Percentiles rank a stretch among this genome's conserved stretches.
phyloP scores from a whole-genome alignment of 92 coral and sea anemone genomes.

The Epizoanthus stellaris region DNA sequence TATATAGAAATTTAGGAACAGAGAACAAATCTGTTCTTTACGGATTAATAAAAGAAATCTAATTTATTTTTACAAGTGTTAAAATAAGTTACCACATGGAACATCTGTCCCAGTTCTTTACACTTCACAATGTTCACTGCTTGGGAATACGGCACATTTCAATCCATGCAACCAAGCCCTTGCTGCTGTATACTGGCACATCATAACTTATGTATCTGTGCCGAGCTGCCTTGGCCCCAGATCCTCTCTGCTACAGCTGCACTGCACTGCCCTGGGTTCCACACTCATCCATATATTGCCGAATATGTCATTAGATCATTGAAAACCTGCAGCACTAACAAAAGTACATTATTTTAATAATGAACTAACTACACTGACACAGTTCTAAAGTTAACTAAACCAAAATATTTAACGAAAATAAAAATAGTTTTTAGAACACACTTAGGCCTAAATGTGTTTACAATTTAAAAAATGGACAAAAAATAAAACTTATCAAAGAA shows the following conservation, averaged over 20 bases:
- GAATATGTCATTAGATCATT: conserved; percentile 2
- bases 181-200: neutral
- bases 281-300: neutral
- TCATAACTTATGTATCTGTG: neutral
- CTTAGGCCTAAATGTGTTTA: too few species aligned
- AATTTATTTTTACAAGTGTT: conserved; percentile 34
- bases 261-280: neutral
- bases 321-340: conserved; percentile 43
- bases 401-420: too few species aligned
- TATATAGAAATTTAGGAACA: conserved; percentile 13
- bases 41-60: conserved; percentile 11
- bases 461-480: too few species aligned
- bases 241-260: neutral
- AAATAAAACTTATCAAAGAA: too few species aligned
- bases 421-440: too few species aligned
- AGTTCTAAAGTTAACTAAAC: too few species aligned
- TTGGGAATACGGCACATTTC: conserved; percentile 10
- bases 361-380: too few species aligned
- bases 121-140: conserved; percentile 13
- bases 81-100: conserved; percentile 45
- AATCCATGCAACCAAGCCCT: neutral
- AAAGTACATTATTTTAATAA: neutral
- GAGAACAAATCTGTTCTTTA: conserved; percentile 10
- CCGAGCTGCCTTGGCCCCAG: neutral
- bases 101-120: conserved; percentile 15